phyloP scores from a whole-genome alignment of 2,888 invertebrate species.

The Pristionchus exspectatus region DNA sequence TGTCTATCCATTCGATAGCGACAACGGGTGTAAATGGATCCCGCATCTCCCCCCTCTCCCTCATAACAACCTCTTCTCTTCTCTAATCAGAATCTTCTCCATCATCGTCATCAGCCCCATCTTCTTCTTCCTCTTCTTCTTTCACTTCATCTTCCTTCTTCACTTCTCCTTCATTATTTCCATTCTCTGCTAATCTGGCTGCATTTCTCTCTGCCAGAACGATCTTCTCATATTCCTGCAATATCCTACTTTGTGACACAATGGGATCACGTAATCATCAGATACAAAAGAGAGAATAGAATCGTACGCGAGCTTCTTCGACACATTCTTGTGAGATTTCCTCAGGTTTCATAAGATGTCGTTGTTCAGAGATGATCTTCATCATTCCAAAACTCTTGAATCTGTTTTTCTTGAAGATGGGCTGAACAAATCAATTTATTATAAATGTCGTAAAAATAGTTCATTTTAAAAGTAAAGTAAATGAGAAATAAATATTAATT shows the following conservation, averaged over 20 bases:
- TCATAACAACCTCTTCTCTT: conserved; percentile 25
- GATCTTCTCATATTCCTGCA: neutral
- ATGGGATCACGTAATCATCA: neutral
- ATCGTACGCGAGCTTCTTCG: conserved; percentile 23
- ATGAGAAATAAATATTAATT: neutral
- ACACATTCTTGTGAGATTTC: neutral
- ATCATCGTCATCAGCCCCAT: neutral
- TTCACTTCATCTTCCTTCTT: neutral
- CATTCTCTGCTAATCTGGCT: neutral
- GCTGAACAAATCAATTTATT: neutral
- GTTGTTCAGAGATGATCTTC: neutral
- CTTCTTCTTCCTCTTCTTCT: neutral
- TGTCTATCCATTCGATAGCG: conserved; percentile 18
- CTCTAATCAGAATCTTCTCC: conserved; percentile 15
- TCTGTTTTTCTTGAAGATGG: conserved; percentile 32
- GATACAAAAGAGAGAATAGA: neutral
- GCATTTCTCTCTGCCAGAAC: neutral
- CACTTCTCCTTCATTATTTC: neutral
- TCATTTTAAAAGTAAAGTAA: neutral
- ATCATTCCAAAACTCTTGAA: conserved; percentile 51
- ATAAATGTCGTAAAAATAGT: too few relatives aligned
- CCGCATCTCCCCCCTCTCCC: neutral
- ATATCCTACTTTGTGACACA: neutral
- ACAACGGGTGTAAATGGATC: conserved; percentile 36
- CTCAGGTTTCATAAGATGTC: neutral